Percentiles rank a stretch among this genome's conserved stretches.
phyloP scores from a whole-genome alignment of 2,797 vertebrate genomes.

The Eupleurogrammus muticus region DNA sequence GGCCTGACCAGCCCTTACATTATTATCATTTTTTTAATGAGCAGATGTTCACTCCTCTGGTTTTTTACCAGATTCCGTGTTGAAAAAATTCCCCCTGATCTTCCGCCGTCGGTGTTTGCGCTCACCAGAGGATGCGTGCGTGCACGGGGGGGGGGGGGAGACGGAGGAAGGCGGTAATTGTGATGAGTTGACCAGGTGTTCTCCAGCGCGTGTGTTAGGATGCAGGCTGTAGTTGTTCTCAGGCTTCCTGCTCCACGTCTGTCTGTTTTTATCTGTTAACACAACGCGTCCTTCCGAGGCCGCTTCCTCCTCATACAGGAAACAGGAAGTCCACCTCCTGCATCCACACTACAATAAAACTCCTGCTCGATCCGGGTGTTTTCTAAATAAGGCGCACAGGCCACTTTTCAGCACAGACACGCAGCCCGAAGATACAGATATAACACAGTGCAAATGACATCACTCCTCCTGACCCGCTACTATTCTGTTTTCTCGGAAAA shows the following conservation, averaged over 20 bases:
- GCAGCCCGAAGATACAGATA: slow-evolving; percentile 50
- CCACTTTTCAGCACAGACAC: slow-evolving; percentile 28
- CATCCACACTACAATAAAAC: not conserved
- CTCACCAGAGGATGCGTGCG: not conserved
- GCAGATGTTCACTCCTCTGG: not conserved
- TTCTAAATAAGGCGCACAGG: not conserved
- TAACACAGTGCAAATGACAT: slow-evolving; percentile 41
- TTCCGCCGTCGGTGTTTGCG: not conserved
- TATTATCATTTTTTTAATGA: not conserved
- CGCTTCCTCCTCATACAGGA: slow-evolving; percentile 44
- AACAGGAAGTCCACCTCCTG: slow-evolving; percentile 24
- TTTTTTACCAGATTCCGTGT: slow-evolving; percentile 5
- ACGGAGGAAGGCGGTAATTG: not conserved
- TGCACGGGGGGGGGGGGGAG: not conserved
- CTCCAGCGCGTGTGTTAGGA: slow-evolving; percentile 21
- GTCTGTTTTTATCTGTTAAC: slow-evolving; percentile 22
- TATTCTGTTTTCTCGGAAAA: slow-evolving; percentile 38
- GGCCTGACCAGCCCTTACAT: not conserved
- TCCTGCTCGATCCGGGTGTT: slow-evolving; percentile 1
- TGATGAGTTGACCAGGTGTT: slow-evolving; percentile 65
- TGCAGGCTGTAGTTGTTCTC: slow-evolving; percentile 50
- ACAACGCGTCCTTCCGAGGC: not conserved
- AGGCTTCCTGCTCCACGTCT: slow-evolving; percentile 66
- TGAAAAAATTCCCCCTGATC: not conserved
- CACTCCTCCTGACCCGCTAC: slow-evolving; percentile 45